A percentile compares a stretch with the other conserved stretches of the same genome.
These are phyloP conservation scores for Agrotis clavis DNA, from an alignment of 2,888 invertebrate genomes.

Conservation along the genomic window DNA sequence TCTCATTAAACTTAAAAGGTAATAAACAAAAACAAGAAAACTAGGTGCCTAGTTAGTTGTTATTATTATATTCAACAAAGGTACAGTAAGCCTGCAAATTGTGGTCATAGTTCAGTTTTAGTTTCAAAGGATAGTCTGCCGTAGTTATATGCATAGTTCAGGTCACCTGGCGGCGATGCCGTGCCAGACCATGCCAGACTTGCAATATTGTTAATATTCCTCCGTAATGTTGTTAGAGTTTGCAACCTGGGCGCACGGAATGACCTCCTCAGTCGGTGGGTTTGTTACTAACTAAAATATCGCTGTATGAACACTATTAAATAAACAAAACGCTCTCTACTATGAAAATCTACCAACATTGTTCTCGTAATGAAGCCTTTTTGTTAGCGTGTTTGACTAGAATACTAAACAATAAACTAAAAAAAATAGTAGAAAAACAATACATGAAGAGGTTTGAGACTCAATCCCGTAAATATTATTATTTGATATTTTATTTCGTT, in stretches of 20 bases:
- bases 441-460: no score
- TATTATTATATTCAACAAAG: constrained; percentile 9
- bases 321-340: constrained; percentile 23
- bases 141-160: constrained; percentile 57
- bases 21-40: not conserved
- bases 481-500: no score
- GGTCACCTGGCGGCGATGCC: constrained; percentile 39
- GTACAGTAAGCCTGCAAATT: constrained; percentile 47
- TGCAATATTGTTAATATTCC: constrained; percentile 65
- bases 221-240: constrained; percentile 63
- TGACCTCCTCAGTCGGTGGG: constrained; percentile 35
- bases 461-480: no score
- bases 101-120: constrained; percentile 56
- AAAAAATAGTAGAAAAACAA: not conserved
- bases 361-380: constrained; percentile 18
- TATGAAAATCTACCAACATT: constrained; percentile 19
- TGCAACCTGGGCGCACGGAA: constrained; percentile 40
- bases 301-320: constrained; percentile 7
- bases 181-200: constrained; percentile 42
- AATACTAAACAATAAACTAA: not conserved
- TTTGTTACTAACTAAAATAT: constrained; percentile 55
- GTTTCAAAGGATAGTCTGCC: constrained; percentile 58
- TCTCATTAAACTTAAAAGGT: constrained; percentile 2
- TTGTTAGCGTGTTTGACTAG: constrained; percentile 16
- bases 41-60: constrained; percentile 11